Conservation (phyloP, 2,113 vertebrate genomes). For the Hemiprocne comata region DNA sequence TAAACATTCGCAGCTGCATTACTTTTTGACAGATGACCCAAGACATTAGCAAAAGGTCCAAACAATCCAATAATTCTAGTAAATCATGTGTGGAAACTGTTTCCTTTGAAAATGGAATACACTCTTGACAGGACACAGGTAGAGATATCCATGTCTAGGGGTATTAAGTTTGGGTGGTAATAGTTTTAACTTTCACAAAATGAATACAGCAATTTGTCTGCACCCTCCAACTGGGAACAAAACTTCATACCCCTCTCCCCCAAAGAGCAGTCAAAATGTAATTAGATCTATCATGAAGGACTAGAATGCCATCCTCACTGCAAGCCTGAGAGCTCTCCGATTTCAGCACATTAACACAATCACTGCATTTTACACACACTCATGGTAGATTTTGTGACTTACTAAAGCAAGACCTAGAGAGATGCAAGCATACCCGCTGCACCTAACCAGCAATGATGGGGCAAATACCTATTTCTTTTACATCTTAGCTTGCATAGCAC, state of each 20-base stretch:
- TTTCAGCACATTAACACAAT: background rate
- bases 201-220: slow-evolving; percentile 21
- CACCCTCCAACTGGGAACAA: slow-evolving; percentile 33
- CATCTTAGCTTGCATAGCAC: background rate
- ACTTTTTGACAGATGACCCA: slow-evolving; percentile 37
- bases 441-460: background rate
- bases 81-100: slow-evolving; percentile 43
- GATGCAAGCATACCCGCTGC: background rate
- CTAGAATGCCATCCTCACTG: slow-evolving; percentile 41
- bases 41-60: slow-evolving; percentile 49
- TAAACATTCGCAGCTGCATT: background rate
- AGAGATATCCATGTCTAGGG: slow-evolving; percentile 22
- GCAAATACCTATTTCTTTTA: background rate
- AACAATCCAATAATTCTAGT: slow-evolving; percentile 23
- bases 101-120: slow-evolving; percentile 13
- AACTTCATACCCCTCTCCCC: background rate
- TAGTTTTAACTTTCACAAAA: slow-evolving; percentile 62
- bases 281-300: slow-evolving; percentile 23
- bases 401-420: background rate
- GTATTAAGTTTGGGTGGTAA: slow-evolving; percentile 49
- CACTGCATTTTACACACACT: background rate
- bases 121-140: slow-evolving; percentile 12
- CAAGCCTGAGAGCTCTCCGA: slow-evolving; percentile 5
- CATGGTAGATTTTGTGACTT: background rate
- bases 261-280: slow-evolving; percentile 39